Base-by-base conservation (phyloP, 53 echinoderm and acorn worm species). In the Holothuria leucospilota region DNA sequence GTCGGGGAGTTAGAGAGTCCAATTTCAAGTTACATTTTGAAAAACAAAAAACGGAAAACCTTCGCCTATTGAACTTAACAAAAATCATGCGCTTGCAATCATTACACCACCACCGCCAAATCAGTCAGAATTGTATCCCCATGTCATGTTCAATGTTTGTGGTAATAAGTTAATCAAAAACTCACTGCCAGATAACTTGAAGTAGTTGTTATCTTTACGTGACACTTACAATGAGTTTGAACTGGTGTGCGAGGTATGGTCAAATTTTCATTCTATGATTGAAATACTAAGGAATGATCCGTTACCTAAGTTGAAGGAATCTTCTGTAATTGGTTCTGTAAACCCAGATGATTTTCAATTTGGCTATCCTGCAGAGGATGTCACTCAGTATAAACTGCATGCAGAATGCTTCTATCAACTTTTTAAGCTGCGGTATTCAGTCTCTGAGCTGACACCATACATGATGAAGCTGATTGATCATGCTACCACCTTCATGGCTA, bases 401-500 rank as follows among this genome's bases (percentile, higher is more conserved):
- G 90, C 90, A 49, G 87, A 84, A 41, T 56, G 71, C 30, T 93
- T 87, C 38, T 93, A 93, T 23, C 82, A 93, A 69, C 62, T 93
- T 20, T 93, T 87, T 72, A 77, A 84, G 78, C 39, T 85, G 27
- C 56, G 80, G 4, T 93, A 62, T 77, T 81, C 78, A 1, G 82
- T 86, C 68, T 62, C 53, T 25, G 82, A 63, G 10, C 71, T 90
- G 24, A 93, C 93, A 5, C 90, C 93, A 39, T 93, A 93, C 39
- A 90, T 93, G 93, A 87, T 90, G 2, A 90, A 51, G 39, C 87
- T 72, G 39, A 85, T 93, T 56, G 85, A 90, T 65, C 86, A 93
- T 59, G 71, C 88, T 2, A 82, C 52, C 8, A 68, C 81, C 63
- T 80, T 93, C 58, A 79, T 90, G 87, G 59, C 67, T 26, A 24